A percentile compares a stretch with the other conserved stretches of the same genome.
Evolutionary conservation across 2,113 vertebrate species (phyloP).

Genomic region (Rhizomys pruinosus): DNA sequence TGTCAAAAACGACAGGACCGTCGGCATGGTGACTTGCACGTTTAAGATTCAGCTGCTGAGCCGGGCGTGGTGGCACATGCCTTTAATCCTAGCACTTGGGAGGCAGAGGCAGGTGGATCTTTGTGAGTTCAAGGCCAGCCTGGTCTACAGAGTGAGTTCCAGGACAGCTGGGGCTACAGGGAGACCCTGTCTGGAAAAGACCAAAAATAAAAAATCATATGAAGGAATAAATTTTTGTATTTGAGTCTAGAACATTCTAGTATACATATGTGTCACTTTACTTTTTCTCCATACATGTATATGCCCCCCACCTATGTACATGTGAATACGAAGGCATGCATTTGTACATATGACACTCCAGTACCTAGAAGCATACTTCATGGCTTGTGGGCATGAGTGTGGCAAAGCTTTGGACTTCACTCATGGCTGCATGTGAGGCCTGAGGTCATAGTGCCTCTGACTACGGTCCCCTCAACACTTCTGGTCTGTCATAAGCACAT

Average conservation of each 20-base stretch:
- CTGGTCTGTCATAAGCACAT: fast-evolving
- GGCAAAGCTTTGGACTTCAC: fast-evolving
- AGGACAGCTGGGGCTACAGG: too few species aligned
- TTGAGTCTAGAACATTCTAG: not conserved
- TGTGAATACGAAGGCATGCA: not conserved
- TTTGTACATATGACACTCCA: not conserved
- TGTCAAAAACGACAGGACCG: not conserved
- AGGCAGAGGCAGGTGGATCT: too few species aligned
- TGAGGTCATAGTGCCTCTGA: fast-evolving
- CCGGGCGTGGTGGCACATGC: too few species aligned
- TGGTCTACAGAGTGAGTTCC: too few species aligned
- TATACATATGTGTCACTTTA: not conserved
- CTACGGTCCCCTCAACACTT: too few species aligned
- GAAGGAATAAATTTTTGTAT: not conserved
- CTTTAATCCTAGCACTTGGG: too few species aligned
- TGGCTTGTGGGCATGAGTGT: fast-evolving
- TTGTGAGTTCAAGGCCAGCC: too few species aligned
- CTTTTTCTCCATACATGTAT: not conserved
- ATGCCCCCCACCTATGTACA: fast-evolving
- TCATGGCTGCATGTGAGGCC: not conserved
- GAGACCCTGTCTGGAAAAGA: too few species aligned
- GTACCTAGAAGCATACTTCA: not conserved
- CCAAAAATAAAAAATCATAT: not conserved
- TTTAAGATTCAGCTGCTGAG: not conserved
- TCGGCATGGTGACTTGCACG: not conserved